These are phyloP conservation scores for Clinocottus analis DNA, from an alignment of 2,113 vertebrate species.

Conservation along the genomic window DNA sequence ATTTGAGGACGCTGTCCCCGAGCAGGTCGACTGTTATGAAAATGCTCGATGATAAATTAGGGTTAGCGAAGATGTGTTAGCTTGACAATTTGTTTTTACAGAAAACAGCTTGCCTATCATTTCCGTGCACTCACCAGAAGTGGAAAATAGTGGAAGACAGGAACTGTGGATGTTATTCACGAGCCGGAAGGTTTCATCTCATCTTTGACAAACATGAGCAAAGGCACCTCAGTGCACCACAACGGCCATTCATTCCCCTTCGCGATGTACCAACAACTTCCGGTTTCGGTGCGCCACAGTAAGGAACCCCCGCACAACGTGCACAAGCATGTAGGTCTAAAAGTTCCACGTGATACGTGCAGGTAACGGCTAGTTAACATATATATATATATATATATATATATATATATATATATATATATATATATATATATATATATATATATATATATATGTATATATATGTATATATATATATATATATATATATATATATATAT, in stretches of 20 bases:
- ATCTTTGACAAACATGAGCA: slow-evolving; percentile 41
- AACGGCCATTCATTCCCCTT: slow-evolving; percentile 55
- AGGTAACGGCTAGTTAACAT: too few relatives aligned
- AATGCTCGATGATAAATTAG: not conserved
- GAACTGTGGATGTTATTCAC: not conserved
- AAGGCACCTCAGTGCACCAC: slow-evolving; percentile 42
- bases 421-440: too few relatives aligned
- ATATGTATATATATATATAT: too few relatives aligned
- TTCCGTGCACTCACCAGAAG: slow-evolving; percentile 33
- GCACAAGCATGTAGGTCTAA: not conserved
- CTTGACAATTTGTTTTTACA: not conserved
- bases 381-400: too few relatives aligned
- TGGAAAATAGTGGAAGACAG: not conserved
- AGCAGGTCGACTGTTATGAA: slow-evolving; percentile 1
- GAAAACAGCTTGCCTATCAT: not conserved
- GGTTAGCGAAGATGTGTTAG: slow-evolving; percentile 14
- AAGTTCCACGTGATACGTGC: slow-evolving; percentile 32
- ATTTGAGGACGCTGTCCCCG: not conserved
- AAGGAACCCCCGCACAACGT: not conserved
- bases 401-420: too few relatives aligned
- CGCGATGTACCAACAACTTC: slow-evolving; percentile 77
- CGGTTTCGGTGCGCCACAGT: slow-evolving; percentile 43
- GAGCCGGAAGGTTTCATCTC: slow-evolving; percentile 37
- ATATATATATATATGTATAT: too few relatives aligned
- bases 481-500: too few relatives aligned